Base-by-base conservation (phyloP, 1,140 invertebrate genomes). In the Zaprionus gabonicus region DNA sequence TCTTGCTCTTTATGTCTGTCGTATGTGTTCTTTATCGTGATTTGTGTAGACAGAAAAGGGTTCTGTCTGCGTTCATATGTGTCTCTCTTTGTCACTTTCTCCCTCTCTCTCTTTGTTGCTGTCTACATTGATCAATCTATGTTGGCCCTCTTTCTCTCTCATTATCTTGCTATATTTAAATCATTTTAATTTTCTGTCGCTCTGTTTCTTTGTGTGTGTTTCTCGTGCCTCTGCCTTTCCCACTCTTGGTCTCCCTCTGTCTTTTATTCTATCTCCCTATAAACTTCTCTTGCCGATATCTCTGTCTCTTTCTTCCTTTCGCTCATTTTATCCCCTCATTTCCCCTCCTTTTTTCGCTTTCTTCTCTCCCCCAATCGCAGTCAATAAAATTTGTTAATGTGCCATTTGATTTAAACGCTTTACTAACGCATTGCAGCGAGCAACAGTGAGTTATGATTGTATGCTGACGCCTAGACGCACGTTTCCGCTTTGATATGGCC, bases 361-460 rank as follows among this genome's bases (percentile, higher is more conserved):
- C 15, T 4, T 7, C 6, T 4, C 20, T 10, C 28, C 86, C 73
- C 20, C 1, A 20, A 0, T 20, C 0, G 0, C 57, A 71, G 67
- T 71, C 84, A 80, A 82, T 87, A 86, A 87, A 82, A 86, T 77
- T 57, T 46, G 56, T 77, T 83, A 75, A 87, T 87, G 64, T 56
- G 17, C 66, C 20, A 10, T n/a, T 51, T n/a, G 23, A 51, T 25
- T 20, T 10, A 23, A 20, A 23, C 20, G 46, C 67, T 79, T 67
- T 25, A 51, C n/a, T 17, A n/a, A 17, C 41, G 41, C n/a, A n/a
- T 3, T 46, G n/a, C 41, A 73, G 57, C 41, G 27, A 23, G 44
- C 31, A 27, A 51, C 41, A 23, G 28, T 53, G 27, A 74, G 34
- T 70, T 46, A 46, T 41, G 31, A 41, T 57, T 31, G 34, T 63